Evolutionary conservation across 2,888 invertebrate species (phyloP).

Genomic region (Chalcosyrphus nemorum): DNA sequence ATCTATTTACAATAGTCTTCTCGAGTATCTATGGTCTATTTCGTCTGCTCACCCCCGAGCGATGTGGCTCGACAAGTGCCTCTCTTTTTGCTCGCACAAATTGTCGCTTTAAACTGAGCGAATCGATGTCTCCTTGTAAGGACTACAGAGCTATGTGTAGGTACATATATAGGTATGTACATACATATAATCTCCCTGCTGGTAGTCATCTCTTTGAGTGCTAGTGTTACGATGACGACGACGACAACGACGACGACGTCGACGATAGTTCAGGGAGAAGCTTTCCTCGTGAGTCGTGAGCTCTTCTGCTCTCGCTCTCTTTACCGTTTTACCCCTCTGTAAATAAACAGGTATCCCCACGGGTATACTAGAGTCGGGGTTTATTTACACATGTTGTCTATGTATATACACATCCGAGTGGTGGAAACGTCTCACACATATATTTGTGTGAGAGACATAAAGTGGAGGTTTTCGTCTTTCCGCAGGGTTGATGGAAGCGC

Average conservation of each 20-base stretch:
- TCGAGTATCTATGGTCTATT: constrained; percentile 71
- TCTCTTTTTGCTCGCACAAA: constrained; percentile 60
- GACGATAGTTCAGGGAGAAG: constrained; percentile 63
- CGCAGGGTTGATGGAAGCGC: constrained; percentile 38
- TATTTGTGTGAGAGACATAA: constrained; percentile 49
- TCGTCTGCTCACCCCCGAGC: constrained; percentile 69
- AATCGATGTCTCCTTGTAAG: constrained; percentile 70
- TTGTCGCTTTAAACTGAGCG: constrained; percentile 67
- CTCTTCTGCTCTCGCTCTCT: constrained; percentile 62
- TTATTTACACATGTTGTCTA: constrained; percentile 73
- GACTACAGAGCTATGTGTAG: constrained; percentile 30
- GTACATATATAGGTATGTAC: constrained; percentile 23
- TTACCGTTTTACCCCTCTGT: constrained; percentile 30
- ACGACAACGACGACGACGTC: too few species aligned
- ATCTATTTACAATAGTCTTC: constrained; percentile 71
- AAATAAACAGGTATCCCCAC: constrained; percentile 70
- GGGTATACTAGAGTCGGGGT: constrained; percentile 58
- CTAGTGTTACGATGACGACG: constrained; percentile 49
- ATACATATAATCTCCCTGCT: constrained; percentile 37
- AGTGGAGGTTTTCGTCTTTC: constrained; percentile 66
- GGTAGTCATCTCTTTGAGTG: constrained; percentile 69
- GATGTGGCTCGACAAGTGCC: constrained; percentile 65
- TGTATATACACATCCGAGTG: constrained; percentile 66
- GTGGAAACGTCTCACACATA: constrained; percentile 57
- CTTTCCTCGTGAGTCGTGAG: constrained; percentile 48